These are phyloP conservation scores for Anguilla megastoma DNA, from an alignment of 2,797 vertebrate genomes.

Conservation along the genomic window DNA sequence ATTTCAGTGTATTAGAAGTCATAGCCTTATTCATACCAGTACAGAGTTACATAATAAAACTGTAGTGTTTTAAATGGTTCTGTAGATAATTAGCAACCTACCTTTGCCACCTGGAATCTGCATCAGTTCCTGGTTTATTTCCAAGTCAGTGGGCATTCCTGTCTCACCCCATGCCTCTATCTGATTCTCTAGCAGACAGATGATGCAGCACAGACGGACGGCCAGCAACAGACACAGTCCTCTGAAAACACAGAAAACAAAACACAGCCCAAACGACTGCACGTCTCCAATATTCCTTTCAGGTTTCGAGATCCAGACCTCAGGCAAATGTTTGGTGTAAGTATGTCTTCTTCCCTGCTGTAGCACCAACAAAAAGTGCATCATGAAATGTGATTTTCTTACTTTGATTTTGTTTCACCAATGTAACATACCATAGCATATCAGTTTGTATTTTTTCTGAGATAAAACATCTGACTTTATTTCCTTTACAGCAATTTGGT, in stretches of 20 bases:
- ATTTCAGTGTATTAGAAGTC: not conserved
- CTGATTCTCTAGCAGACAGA: conserved; percentile 86
- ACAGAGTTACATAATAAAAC: not conserved
- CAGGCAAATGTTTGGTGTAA: conserved; percentile 97
- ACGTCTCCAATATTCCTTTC: conserved; percentile 97
- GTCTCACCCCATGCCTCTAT: conserved; percentile 42
- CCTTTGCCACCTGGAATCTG: not conserved
- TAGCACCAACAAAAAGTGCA: not conserved
- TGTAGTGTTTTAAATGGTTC: not conserved
- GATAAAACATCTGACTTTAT: conserved; percentile 56
- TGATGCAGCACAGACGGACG: conserved; percentile 86
- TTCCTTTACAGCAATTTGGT: conserved; percentile 95
- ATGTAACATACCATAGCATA: not conserved
- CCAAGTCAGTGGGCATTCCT: not conserved
- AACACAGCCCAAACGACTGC: conserved; percentile 92
- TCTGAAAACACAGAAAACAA: conserved; percentile 93
- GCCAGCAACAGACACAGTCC: conserved; percentile 86
- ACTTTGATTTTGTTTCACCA: not conserved
- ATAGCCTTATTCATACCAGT: not conserved
- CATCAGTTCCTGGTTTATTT: not conserved
- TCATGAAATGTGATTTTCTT: not conserved
- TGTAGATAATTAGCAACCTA: not conserved
- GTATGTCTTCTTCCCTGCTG: conserved; percentile 55
- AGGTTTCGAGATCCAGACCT: conserved; percentile 95
- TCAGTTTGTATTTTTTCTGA: not conserved